These are phyloP conservation scores for Melanerpes aurifrons DNA, from an alignment of 2,113 vertebrate species.

Conservation along the genomic window DNA sequence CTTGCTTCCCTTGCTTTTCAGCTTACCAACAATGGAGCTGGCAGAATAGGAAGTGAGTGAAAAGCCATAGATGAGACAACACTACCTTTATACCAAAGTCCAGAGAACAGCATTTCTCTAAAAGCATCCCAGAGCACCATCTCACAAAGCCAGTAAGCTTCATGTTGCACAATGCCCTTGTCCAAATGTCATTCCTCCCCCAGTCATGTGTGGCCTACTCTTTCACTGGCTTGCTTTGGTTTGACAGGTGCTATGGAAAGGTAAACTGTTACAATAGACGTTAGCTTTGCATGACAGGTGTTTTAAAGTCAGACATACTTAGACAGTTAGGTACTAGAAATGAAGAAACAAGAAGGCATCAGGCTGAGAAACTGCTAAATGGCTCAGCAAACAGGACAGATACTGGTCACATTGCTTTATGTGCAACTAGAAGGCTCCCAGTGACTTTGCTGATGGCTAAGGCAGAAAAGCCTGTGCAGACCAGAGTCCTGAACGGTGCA, in stretches of 20 bases:
- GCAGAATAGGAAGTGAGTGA: not conserved
- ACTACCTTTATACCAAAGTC: not conserved
- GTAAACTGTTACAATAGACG: not conserved
- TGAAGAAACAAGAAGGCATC: not conserved
- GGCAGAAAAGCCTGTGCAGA: not conserved
- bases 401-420: not conserved
- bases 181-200: not conserved
- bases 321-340: not conserved
- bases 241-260: not conserved
- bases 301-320: not conserved
- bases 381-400: not conserved
- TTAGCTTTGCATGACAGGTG: not conserved
- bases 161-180: accelerated
- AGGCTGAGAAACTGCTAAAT: not conserved
- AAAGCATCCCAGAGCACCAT: not conserved
- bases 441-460: not conserved
- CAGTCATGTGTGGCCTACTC: accelerated
- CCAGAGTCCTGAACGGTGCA: not conserved
- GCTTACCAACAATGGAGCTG: not conserved
- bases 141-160: not conserved
- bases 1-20: not conserved
- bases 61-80: not conserved
- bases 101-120: not conserved
- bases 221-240: not conserved
- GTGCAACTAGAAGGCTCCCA: not conserved